Percentiles rank a stretch among this genome's conserved stretches.
phyloP scores from a whole-genome alignment of 1,140 invertebrate genomes.

The Lasaia peninsularis region DNA sequence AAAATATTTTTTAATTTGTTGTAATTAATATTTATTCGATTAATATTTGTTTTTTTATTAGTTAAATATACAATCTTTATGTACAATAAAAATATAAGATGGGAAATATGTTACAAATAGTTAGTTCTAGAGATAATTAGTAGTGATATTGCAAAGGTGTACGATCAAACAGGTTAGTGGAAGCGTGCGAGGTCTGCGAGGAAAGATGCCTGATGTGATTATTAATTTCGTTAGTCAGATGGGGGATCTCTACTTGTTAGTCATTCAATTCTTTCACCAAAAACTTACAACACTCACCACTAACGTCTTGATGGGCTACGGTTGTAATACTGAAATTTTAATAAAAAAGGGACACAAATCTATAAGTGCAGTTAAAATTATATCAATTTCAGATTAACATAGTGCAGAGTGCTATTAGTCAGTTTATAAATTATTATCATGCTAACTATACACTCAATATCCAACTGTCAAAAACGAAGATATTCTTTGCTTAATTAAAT shows the following conservation, averaged over 20 bases:
- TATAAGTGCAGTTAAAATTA: conserved; percentile 60
- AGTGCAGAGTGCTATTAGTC: conserved; percentile 73
- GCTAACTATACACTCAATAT: conserved; percentile 60
- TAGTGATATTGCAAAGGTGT: conserved; percentile 15
- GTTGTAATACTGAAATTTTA: conserved; percentile 69
- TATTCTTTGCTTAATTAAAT: conserved; percentile 33
- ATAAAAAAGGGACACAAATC: conserved; percentile 59
- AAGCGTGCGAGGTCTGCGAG: conserved; percentile 26
- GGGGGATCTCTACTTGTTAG: conserved; percentile 36
- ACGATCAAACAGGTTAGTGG: conserved; percentile 16
- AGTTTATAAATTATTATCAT: conserved; percentile 50
- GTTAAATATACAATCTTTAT: neutral
- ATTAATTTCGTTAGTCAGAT: conserved; percentile 44
- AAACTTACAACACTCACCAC: conserved; percentile 74
- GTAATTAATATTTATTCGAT: no score
- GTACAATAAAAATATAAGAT: neutral
- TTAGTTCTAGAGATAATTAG: neutral
- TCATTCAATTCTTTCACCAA: conserved; percentile 50
- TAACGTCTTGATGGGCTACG: conserved; percentile 66
- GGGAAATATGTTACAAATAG: neutral
- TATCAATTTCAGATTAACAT: conserved; percentile 40
- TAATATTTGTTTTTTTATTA: neutral
- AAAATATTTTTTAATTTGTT: no score
- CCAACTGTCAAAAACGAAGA: conserved; percentile 65
- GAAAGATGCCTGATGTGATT: conserved; percentile 17